Evolutionary conservation across 2,113 vertebrate genomes (phyloP), one percentile per base, ranked within the genome.

Genomic region (Zosterops lateralis): DNA sequence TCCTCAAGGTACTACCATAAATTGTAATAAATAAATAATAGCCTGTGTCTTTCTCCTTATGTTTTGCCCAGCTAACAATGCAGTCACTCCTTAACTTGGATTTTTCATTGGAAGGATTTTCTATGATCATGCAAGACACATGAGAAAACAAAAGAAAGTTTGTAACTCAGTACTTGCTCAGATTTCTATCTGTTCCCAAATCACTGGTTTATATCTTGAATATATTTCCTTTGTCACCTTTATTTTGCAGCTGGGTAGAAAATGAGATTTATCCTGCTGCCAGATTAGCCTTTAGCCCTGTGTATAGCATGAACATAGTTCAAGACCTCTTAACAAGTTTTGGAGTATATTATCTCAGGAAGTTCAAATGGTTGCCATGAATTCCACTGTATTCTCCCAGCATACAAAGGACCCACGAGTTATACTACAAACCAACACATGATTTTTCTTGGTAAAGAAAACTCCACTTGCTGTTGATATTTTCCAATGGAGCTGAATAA

Each of bases 341-440:
- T 92, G 65, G 54, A 90, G 73, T 32, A 95, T 81, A 88, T 95
- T 90, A 87, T 83, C 88, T 93, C 66, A 47, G 74, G 65, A 87
- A 92, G 58, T 84, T 94, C 64, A 96, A 78, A 92, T 44, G 68
- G 51, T 82, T 90, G 42, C 51, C 54, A 65, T 65, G 77, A 74
- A 65, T 87, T 95, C 48, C 28, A 62, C 62, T 91, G 76, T 88
- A 73, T 75, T 95, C 66, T 79, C 42, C 31, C 64, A 38, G 71
- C 93, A 92, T 57, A 94, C 45, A 64, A 76, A 92, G 50, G 58
- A 54, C 13, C 17, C 5, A 31, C 25, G 72, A 71, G 58, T 44
- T n/a, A 68, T 53, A 76, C 44, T 56, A 70, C 51, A 57, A 82
- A 90, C 12, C 44, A 88, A 91, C n/a, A 77, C 29, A 81, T 47